Base-by-base conservation (phyloP, 2,797 vertebrate species). In the Myotis planiceps region DNA sequence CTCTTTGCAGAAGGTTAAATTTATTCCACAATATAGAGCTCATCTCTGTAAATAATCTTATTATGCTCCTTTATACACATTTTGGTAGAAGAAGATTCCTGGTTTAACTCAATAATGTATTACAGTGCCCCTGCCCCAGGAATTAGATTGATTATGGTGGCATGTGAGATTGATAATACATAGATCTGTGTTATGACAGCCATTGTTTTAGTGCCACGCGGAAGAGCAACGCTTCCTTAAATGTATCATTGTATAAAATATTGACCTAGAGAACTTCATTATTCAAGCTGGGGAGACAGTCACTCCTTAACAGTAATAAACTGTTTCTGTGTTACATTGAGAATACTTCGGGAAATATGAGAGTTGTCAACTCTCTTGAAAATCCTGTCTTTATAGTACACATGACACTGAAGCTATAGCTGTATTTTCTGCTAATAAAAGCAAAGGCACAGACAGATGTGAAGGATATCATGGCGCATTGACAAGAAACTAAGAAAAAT, bases 231-330 rank as follows among this genome's bases (percentile, higher is more conserved):
- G 98, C 98, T 98, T 99, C 98, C 98, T 99, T 99, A 99, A 99
- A 99, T 99, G 99, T 98, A 99, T 99, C 99, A 98, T 98, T 99
- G 99, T 99, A 99, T 99, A 99, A 99, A 99, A 99, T 99, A 99
- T 99, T 99, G 99, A 99, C 99, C 99, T 99, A 98, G 98, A 99
- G 98, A 98, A 98, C 98, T 99, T 99, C 99, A 99, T 99, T 99
- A 99, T 99, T 99, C 99, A 99, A 98, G 98, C 95, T 98, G 98
- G 97, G 97, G 97, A 98, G 98, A 99, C 98, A 99, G 98, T 99
- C 98, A 98, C 98, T 99, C 99, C 98, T 99, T 99, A 99, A 99
- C 98, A 98, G 98, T 99, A 99, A 99, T 99, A 99, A 99, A 99
- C 98, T 98, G 98, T 98, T 98, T 99, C 97, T 98, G 97, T 98